Evolutionary conservation across 1,140 invertebrate species (phyloP).

Genomic region (Brachionus asplanchnoidis): DNA sequence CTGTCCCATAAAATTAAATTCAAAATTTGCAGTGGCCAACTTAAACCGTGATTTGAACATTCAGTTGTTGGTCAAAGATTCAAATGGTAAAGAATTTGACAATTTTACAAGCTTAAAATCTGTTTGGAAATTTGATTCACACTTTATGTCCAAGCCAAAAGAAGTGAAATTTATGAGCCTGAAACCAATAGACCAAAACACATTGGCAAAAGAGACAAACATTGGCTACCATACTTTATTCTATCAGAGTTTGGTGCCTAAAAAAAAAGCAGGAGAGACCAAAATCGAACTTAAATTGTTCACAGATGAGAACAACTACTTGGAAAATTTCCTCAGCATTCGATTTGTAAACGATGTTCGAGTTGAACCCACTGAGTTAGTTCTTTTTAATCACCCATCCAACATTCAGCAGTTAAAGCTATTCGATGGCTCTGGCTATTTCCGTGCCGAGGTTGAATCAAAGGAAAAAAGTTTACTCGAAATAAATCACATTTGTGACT

Average conservation of each 20-base stretch:
- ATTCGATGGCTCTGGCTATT: background rate
- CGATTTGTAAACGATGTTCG: background rate
- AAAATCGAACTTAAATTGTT: background rate
- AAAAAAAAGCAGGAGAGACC: background rate
- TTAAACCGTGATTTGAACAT: background rate
- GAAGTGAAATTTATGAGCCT: background rate
- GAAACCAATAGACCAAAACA: background rate
- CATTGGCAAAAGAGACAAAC: background rate
- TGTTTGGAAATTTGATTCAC: background rate
- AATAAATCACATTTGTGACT: background rate
- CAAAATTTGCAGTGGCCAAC: slow-evolving; percentile 4
- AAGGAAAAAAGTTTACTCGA: background rate
- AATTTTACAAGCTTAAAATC: slow-evolving; percentile 13
- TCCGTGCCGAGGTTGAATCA: background rate
- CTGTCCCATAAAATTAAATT: background rate
- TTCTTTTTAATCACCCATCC: slow-evolving; percentile 2
- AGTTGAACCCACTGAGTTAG: background rate
- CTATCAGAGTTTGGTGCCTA: background rate
- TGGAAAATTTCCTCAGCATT: background rate
- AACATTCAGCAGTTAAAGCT: background rate
- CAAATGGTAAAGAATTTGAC: background rate
- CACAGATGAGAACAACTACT: background rate
- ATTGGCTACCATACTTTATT: background rate
- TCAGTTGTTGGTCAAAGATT: background rate
- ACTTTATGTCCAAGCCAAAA: background rate